These are phyloP conservation scores for Chlorodrepanis virens DNA, from an alignment of 2,113 vertebrate genomes.

Conservation along the genomic window DNA sequence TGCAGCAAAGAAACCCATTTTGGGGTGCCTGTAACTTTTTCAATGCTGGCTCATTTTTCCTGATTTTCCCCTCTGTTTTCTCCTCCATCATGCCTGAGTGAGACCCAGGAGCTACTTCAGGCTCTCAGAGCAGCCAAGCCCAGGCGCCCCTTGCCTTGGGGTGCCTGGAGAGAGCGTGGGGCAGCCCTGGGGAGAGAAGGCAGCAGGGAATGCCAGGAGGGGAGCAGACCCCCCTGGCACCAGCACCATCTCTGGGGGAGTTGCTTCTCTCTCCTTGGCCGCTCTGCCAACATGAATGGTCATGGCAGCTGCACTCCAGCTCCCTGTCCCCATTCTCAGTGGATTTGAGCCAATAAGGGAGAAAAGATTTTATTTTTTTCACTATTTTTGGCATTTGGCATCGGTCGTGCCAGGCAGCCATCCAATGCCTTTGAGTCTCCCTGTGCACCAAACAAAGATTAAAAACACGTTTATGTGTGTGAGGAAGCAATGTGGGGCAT, in stretches of 20 bases:
- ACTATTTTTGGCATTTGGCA: conserved; percentile 36
- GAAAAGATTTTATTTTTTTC: background rate
- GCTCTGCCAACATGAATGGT: background rate
- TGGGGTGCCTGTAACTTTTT: background rate
- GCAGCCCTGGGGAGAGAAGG: background rate
- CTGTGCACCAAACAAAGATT: conserved; percentile 31
- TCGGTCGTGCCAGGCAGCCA: conserved; percentile 8
- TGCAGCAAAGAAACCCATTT: background rate
- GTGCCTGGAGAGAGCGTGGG: background rate
- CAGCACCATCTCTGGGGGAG: accelerated
- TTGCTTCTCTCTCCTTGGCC: background rate
- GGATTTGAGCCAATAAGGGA: background rate
- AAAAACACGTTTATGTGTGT: background rate
- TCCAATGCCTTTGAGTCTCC: conserved; percentile 54
- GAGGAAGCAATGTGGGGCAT: conserved; percentile 57
- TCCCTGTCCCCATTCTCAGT: background rate
- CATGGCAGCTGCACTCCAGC: background rate
- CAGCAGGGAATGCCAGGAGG: accelerated
- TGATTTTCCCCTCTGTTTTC: background rate
- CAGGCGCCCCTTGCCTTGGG: accelerated
- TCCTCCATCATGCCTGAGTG: accelerated
- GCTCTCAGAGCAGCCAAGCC: accelerated
- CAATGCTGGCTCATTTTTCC: background rate
- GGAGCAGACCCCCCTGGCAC: background rate
- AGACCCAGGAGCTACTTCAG: background rate